A percentile compares a stretch with the other conserved stretches of the same genome.
phyloP scores from a whole-genome alignment of 2,113 vertebrate species.

The Apaloderma vittatum region DNA sequence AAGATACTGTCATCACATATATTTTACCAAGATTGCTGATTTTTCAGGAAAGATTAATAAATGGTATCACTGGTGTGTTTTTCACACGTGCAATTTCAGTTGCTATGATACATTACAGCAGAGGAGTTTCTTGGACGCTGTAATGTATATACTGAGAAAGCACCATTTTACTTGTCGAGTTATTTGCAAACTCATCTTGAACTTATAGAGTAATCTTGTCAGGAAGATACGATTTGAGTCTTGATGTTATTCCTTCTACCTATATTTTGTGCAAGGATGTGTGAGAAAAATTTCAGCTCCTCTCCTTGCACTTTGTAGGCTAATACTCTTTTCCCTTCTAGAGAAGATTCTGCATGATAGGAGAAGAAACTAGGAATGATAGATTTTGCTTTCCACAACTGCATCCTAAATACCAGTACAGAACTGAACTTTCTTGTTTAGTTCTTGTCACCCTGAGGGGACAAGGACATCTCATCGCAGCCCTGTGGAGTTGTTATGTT shows the following conservation, averaged over 20 bases:
- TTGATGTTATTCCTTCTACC: neutral
- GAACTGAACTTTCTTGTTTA: neutral
- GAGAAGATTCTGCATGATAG: neutral
- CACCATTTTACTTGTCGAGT: neutral
- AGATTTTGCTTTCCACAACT: neutral
- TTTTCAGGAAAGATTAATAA: neutral
- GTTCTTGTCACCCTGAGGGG: neutral
- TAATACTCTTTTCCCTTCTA: neutral
- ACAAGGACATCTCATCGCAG: neutral
- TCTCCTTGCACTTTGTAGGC: neutral
- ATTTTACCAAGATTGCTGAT: neutral
- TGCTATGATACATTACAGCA: neutral
- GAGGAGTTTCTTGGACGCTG: neutral
- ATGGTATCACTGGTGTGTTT: neutral
- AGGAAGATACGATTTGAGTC: neutral
- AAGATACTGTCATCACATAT: neutral
- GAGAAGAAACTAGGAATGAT: neutral
- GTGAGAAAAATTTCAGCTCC: neutral
- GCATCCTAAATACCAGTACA: neutral
- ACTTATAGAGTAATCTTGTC: neutral
- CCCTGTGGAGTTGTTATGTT: neutral
- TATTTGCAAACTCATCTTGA: neutral
- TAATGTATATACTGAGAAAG: neutral
- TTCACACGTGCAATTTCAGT: neutral
- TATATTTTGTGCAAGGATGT: neutral